Evolutionary conservation across 2,888 invertebrate species (phyloP), one percentile per base, ranked within the genome.

Genomic region (Stenchaetothrips biformis): DNA sequence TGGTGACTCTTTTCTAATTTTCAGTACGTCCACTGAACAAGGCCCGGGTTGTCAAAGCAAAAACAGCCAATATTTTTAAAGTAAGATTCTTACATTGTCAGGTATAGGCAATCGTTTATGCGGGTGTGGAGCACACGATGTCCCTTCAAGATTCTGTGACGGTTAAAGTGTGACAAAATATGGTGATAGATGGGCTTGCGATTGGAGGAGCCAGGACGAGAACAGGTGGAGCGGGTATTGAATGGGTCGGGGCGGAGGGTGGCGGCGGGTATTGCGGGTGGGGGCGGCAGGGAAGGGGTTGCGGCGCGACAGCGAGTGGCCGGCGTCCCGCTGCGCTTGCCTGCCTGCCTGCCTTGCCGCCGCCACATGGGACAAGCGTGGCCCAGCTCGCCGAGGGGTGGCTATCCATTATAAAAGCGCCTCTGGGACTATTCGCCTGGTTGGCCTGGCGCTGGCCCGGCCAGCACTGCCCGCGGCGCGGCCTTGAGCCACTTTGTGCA

Each of bases 191-290:
- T n/a, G 8, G 37, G 25, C 37, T 48, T 37, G 25, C 21, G 2
- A 25, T 49, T 79, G 27, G 37, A 79, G 80, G 48, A 8, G 49
- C 18, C 78, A 79, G 79, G 78, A 9, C 27, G 11, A 37, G 79
- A 79, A 9, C 25, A 16, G 67, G 62, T 59, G 48, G 77, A n/a
- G 53, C 48, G 77, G 77, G 78, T 78, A 78, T 62, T 79, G 79
- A 49, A 80, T 67, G 81, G 80, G 81, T 79, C 80, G 21, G 79
- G 78, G 80, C 53, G 77, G 79, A 80, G 77, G 49, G 53, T 67
- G 74, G 78, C 77, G 25, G 80, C 18, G 48, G 67, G 48, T 78
- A 74, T 4, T n/a, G 27, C 25, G n/a, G 78, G 8, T 37, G 81
- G 21, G 80, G 62, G 79, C n/a, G n/a, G n/a, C n/a, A n/a, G 79